Base-by-base conservation (phyloP, 2,113 vertebrate genomes). In the Athene cunicularia region DNA sequence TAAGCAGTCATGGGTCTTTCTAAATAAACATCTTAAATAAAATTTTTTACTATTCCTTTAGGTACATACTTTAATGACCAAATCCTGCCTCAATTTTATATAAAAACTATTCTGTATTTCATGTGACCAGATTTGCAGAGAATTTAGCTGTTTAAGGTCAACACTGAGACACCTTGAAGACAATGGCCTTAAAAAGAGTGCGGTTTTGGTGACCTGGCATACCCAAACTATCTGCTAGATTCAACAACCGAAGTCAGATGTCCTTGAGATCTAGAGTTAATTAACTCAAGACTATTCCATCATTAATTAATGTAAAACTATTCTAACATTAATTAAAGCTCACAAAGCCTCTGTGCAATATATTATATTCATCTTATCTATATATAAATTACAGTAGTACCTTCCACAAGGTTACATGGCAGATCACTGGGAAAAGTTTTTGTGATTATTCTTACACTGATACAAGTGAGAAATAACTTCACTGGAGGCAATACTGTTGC, bases 251-350 rank as follows among this genome's bases (percentile, higher is more conserved):
- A 35, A 71, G 52, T 22, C 72, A 27, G 8, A 83, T 33, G 68
- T 86, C 94, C 88, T 84, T 80, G 86, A 86, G 75, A 91, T 73
- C 63, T 62, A 22, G 33, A 91, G 28, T 64, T 91, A 88, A 93
- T 95, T 95, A 96, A 90, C 30, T 60, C 35, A 76, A 92, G 74
- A 60, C 62, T 64, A 80, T 39, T 88, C 47, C n/a, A 82, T 64
- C 45, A 73, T 88, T 87, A 85, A 89, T 67, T 75, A 93, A 90
- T 41, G 70, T 59, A 80, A 88, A 93, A 90, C 59, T 73, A 88
- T 87, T 93, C 67, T 70, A 86, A 75, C 63, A 77, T 88, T 93
- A 96, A 92, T 88, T 95, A 92, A 93, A 94, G n/a, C 67, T 77
- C 80, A 73, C 66, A 88, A 94, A 82, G 47, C 63, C 63, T 90